These are phyloP conservation scores for Tetropium fuscum DNA, from an alignment of 2,888 invertebrate genomes.

Conservation along the genomic window DNA sequence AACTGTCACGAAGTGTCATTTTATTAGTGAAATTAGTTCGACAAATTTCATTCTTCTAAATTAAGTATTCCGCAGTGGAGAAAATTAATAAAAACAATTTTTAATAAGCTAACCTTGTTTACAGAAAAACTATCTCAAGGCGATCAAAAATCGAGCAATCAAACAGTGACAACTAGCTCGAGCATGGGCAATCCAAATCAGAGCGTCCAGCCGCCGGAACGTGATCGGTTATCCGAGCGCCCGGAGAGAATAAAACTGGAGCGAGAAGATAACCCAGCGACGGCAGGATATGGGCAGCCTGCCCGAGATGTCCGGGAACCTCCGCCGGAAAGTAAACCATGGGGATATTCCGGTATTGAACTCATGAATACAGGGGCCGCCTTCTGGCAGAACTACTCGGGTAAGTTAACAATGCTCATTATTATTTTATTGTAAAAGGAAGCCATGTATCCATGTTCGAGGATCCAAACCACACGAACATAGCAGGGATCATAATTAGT, in stretches of 20 bases:
- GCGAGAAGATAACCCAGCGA: conserved; percentile 52
- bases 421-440: too few relatives aligned
- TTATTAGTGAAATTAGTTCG: too few relatives aligned
- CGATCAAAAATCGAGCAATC: conserved; percentile 48
- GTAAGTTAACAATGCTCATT: conserved; percentile 69
- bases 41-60: too few relatives aligned
- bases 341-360: conserved; percentile 81
- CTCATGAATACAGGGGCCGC: conserved; percentile 88
- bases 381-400: conserved; percentile 94
- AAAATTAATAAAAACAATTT: too few relatives aligned
- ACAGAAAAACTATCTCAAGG: conserved; percentile 55
- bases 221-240: conserved; percentile 47
- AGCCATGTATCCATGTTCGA: too few relatives aligned
- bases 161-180: conserved; percentile 48
- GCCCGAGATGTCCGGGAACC: conserved; percentile 48
- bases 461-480: too few relatives aligned
- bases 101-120: conserved; percentile 33
- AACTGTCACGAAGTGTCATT: too few relatives aligned
- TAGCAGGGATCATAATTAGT: too few relatives aligned
- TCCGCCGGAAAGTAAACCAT: conserved; percentile 67
- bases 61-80: too few relatives aligned
- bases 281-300: conserved; percentile 46
- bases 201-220: conserved; percentile 35
- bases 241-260: conserved; percentile 55
- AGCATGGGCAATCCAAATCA: conserved; percentile 21